Evolutionary conservation across 2,113 vertebrate genomes (phyloP).

Genomic region (Thalassarche chlororhynchos): DNA sequence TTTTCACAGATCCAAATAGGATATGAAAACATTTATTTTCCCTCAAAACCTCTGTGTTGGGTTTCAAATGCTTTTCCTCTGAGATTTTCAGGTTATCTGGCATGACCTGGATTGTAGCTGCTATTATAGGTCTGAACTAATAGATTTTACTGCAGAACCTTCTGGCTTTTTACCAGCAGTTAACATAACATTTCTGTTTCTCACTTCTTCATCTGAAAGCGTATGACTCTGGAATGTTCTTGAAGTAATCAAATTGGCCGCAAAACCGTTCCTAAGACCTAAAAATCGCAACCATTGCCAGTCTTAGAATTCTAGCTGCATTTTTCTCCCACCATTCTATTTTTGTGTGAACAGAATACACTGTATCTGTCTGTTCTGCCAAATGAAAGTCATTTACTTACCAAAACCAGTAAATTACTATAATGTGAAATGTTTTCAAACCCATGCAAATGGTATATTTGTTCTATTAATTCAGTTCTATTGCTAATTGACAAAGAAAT

Average conservation of each 20-base stretch:
- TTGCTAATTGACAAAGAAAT: neutral
- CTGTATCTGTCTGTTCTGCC: neutral
- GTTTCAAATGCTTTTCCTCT: slow-evolving; percentile 21
- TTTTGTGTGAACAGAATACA: neutral
- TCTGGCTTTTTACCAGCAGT: neutral
- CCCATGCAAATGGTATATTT: neutral
- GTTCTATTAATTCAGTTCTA: neutral
- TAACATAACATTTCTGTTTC: neutral
- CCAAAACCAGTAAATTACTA: neutral
- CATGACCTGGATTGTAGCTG: neutral
- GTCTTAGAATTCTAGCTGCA: neutral
- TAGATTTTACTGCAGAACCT: slow-evolving; percentile 1
- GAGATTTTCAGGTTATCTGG: neutral
- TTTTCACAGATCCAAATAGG: neutral
- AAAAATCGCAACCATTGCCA: neutral
- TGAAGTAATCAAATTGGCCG: neutral
- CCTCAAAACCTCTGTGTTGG: neutral
- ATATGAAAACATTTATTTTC: neutral
- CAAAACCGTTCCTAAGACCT: neutral
- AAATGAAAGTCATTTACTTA: neutral
- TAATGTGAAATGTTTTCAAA: neutral
- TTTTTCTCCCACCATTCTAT: neutral
- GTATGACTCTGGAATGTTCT: neutral
- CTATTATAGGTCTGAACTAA: neutral
- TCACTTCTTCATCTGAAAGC: neutral